Conservation (phyloP, 2,113 vertebrate genomes). For the Neotoma lepida region DNA sequence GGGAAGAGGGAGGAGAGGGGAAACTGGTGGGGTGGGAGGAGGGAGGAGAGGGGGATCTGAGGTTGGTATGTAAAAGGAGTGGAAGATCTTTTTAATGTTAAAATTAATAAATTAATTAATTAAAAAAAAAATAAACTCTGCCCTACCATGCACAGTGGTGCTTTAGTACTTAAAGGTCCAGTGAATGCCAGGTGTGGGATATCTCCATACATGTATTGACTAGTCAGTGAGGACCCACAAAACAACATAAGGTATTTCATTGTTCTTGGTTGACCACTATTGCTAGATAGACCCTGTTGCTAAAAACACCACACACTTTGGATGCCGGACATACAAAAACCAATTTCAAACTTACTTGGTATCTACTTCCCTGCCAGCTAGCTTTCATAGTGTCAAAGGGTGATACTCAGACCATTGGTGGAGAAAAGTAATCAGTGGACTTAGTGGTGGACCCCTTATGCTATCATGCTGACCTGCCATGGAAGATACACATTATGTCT, state of each 20-base stretch:
- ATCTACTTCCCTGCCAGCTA: not conserved
- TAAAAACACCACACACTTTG: not conserved
- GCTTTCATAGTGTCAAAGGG: not conserved
- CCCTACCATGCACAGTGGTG: not conserved
- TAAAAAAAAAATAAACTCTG: too few species aligned
- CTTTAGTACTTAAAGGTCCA: not conserved
- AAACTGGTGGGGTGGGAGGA: too few species aligned
- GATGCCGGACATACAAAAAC: not conserved
- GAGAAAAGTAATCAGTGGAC: not conserved
- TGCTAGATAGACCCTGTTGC: not conserved
- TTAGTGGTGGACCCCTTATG: not conserved
- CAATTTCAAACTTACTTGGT: not conserved
- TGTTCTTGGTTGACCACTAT: not conserved
- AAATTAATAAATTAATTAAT: too few species aligned
- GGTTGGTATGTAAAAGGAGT: too few species aligned
- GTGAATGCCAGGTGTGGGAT: not conserved
- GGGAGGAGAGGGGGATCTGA: too few species aligned
- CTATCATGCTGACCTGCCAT: not conserved
- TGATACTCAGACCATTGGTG: not conserved
- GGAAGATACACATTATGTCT: too few species aligned
- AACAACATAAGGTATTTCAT: too few species aligned
- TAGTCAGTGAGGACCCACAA: too few species aligned
- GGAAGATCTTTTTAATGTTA: too few species aligned
- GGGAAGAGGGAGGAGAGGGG: too few species aligned
- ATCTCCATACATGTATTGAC: not conserved